phyloP scores from a whole-genome alignment of 1,140 invertebrate genomes.

The Pseudomyrmex dendroicus region DNA sequence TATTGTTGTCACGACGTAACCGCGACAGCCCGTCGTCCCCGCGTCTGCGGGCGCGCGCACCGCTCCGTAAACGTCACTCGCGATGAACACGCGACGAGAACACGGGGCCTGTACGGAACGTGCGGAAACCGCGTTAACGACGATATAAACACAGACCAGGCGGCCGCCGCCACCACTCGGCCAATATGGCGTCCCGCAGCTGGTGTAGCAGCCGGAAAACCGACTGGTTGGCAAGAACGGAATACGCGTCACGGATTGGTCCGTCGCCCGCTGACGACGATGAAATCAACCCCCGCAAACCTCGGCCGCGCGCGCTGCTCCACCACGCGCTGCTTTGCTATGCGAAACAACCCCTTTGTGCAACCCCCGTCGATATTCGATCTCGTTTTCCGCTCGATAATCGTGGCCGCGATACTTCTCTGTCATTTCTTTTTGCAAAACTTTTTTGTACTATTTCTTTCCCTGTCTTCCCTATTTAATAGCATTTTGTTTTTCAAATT shows the following conservation, averaged over 20 bases:
- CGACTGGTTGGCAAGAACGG: constrained; percentile 69
- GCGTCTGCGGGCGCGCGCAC: constrained; percentile 58
- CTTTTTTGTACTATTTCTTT: no score
- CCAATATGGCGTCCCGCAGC: constrained; percentile 81
- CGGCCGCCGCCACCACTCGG: constrained; percentile 76
- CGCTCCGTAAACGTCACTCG: constrained; percentile 61
- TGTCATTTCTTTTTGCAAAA: background rate
- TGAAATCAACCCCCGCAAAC: constrained; percentile 69
- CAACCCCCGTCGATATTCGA: constrained; percentile 36
- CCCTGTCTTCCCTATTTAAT: no score
- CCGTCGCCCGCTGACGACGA: constrained; percentile 64
- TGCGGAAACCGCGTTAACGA: constrained; percentile 70
- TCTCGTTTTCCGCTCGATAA: constrained; percentile 22
- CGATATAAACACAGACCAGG: constrained; percentile 77
- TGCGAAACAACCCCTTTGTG: constrained; percentile 65
- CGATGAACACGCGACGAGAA: constrained; percentile 67
- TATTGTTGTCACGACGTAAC: constrained; percentile 67
- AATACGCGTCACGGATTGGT: constrained; percentile 76
- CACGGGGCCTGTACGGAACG: constrained; percentile 63
- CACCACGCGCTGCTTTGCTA: constrained; percentile 63
- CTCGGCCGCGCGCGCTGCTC: constrained; percentile 38
- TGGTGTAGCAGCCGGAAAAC: constrained; percentile 80
- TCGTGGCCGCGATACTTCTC: background rate
- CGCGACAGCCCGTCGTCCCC: constrained; percentile 50
- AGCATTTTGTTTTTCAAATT: no score